These are phyloP conservation scores for Eubasilissa splendida DNA, from an alignment of 2,888 invertebrate species.

Conservation along the genomic window DNA sequence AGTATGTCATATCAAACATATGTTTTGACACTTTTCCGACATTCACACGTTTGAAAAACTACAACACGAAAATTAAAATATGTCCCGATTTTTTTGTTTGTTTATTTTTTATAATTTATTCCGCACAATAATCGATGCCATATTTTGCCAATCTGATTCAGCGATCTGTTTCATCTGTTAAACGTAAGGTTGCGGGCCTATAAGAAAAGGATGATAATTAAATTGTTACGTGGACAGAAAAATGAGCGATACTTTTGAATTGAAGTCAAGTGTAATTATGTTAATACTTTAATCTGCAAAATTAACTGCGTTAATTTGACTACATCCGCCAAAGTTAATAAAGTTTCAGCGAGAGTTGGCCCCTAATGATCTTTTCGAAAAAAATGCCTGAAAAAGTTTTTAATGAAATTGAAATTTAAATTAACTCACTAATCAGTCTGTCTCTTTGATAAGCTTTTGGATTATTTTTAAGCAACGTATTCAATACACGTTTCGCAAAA, in stretches of 20 bases:
- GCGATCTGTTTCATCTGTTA: not conserved
- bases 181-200: not conserved
- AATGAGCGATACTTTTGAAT: not conserved
- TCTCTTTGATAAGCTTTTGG: conserved; percentile 3
- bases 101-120: too few relatives aligned
- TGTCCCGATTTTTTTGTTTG: too few relatives aligned
- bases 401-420: conserved; percentile 2
- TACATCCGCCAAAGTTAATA: conserved; percentile 17
- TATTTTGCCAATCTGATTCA: not conserved
- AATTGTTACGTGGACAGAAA: not conserved
- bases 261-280: conserved; percentile 11
- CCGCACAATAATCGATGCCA: too few relatives aligned
- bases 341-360: conserved; percentile 9
- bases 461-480: not conserved
- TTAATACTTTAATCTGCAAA: conserved; percentile 9
- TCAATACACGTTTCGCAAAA: not conserved
- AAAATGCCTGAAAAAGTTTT: conserved; percentile 10
- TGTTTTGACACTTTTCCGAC: too few relatives aligned
- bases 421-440: conserved; percentile 7
- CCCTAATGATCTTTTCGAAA: conserved; percentile 17
- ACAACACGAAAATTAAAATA: too few relatives aligned
- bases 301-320: conserved; percentile 20
- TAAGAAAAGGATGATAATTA: not conserved
- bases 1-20: too few relatives aligned
- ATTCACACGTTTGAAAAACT: too few relatives aligned